These are phyloP conservation scores for Phorcus lineatus DNA, from an alignment of 2,888 invertebrate genomes.

Conservation along the genomic window DNA sequence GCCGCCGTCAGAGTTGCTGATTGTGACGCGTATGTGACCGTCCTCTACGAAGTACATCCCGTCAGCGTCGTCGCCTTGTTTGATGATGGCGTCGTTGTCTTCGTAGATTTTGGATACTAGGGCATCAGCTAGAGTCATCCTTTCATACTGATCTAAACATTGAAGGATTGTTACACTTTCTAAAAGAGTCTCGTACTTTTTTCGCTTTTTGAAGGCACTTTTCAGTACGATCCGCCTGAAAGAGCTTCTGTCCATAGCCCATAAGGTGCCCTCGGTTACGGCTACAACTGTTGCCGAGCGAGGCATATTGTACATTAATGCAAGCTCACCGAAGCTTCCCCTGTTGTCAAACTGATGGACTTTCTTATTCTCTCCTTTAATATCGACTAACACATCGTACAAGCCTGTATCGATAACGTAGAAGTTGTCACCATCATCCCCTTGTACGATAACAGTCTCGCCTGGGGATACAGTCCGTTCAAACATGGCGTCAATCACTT, in stretches of 20 bases:
- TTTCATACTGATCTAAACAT: conserved; percentile 72
- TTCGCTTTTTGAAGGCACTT: conserved; percentile 74
- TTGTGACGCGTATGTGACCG: conserved; percentile 90
- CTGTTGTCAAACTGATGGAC: conserved; percentile 73
- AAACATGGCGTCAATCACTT: conserved; percentile 76
- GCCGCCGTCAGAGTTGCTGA: conserved; percentile 83
- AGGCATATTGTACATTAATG: conserved; percentile 75
- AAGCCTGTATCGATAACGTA: conserved; percentile 75
- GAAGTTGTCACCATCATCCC: conserved; percentile 76
- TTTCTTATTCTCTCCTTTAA: conserved; percentile 67
- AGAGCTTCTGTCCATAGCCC: conserved; percentile 75
- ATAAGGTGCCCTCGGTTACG: conserved; percentile 68
- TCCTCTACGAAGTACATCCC: conserved; percentile 78
- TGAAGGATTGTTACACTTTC: conserved; percentile 73
- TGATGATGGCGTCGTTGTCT: conserved; percentile 71
- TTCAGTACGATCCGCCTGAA: conserved; percentile 74
- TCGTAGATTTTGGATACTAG: conserved; percentile 65
- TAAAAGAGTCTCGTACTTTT: conserved; percentile 73
- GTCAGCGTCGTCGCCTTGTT: conserved; percentile 72
- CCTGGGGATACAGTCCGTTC: conserved; percentile 71
- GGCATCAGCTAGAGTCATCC: conserved; percentile 75
- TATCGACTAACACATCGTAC: conserved; percentile 70
- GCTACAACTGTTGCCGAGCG: conserved; percentile 74
- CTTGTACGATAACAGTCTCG: conserved; percentile 73
- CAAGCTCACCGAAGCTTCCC: conserved; percentile 75